Evolutionary conservation across 2,113 vertebrate genomes (phyloP).

Genomic region (Suncus etruscus): DNA sequence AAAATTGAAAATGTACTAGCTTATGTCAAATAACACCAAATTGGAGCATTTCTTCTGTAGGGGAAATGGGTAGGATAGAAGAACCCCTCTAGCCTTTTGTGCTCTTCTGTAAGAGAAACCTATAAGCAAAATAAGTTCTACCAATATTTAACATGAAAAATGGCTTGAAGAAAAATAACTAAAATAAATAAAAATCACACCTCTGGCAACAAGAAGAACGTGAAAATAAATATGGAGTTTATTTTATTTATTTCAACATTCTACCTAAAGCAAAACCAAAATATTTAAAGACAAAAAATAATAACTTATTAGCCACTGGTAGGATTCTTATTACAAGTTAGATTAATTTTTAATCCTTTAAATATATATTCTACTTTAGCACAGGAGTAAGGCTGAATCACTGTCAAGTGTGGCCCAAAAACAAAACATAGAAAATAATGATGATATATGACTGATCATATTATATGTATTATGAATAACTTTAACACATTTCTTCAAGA

Average conservation of each 20-base stretch:
- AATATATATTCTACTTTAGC: conserved; percentile 3
- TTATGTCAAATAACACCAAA: neutral
- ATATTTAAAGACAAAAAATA: neutral
- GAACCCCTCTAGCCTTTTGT: neutral
- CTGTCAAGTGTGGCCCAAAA: too few species aligned
- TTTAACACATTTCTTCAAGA: neutral
- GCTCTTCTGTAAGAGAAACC: neutral
- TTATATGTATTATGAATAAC: neutral
- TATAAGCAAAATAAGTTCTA: conserved; percentile 46
- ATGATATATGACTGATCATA: too few species aligned
- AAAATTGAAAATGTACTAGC: neutral
- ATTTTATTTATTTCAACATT: conserved; percentile 61
- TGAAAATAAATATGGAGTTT: conserved; percentile 21
- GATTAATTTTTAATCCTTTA: conserved; percentile 19
- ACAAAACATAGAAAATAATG: too few species aligned
- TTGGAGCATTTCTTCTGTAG: neutral
- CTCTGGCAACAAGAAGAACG: conserved; percentile 40
- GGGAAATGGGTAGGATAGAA: neutral
- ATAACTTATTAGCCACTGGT: conserved; percentile 13
- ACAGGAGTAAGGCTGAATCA: too few species aligned
- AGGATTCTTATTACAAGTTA: conserved; percentile 26
- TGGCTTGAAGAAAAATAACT: conserved; percentile 34
- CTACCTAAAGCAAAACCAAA: conserved; percentile 50
- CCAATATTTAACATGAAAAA: conserved; percentile 10
- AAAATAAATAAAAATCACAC: conserved; percentile 54